Conservation (phyloP, 2,113 vertebrate genomes). For the Polyodon spathula region DNA sequence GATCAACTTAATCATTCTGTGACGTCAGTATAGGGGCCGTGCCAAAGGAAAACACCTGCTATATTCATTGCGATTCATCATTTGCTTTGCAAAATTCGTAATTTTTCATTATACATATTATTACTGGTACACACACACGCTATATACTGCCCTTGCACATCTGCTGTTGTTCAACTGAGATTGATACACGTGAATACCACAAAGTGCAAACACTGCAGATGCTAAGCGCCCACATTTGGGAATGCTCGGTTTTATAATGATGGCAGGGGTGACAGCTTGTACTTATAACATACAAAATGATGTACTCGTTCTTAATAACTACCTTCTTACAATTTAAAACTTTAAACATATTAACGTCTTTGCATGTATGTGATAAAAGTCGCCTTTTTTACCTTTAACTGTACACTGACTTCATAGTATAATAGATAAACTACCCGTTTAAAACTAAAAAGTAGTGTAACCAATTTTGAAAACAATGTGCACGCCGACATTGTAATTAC, state of each 20-base stretch:
- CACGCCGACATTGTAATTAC: too few species aligned
- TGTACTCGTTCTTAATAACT: background rate
- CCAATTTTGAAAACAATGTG: too few species aligned
- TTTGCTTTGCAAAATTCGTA: background rate
- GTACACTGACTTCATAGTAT: too few species aligned
- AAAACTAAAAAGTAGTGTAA: too few species aligned
- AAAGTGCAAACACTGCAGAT: background rate
- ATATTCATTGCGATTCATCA: too few species aligned
- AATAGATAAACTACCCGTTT: too few species aligned
- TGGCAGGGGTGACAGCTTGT: background rate
- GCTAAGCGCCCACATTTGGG: background rate
- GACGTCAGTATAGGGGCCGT: too few species aligned
- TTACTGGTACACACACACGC: too few species aligned
- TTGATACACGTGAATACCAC: background rate
- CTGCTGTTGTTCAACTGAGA: background rate
- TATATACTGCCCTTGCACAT: background rate
- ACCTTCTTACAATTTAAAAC: background rate
- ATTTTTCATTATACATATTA: too few species aligned
- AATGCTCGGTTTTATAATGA: background rate
- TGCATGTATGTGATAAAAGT: background rate
- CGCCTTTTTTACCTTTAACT: too few species aligned
- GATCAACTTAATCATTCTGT: too few species aligned
- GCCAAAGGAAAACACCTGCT: too few species aligned
- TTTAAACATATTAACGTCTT: background rate
- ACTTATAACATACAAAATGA: constrained; percentile 1